Conservation (phyloP, 2,113 vertebrate species). For the Grammomys surdaster region DNA sequence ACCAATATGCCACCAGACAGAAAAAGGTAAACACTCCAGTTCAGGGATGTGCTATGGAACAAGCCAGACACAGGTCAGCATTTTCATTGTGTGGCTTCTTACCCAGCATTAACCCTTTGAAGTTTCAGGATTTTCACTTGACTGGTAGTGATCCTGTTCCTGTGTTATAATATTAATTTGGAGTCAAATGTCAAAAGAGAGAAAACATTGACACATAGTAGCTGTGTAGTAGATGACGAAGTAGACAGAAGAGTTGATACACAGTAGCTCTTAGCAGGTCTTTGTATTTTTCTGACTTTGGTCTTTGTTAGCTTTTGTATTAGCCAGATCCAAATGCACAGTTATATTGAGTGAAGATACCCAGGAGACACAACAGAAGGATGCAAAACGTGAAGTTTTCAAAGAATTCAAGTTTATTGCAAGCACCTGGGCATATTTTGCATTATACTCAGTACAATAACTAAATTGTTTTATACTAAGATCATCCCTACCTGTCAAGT, state of each 20-base stretch:
- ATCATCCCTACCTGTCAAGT: background rate
- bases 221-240: background rate
- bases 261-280: background rate
- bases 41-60: constrained; percentile 22
- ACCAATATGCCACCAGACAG: background rate
- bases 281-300: no score
- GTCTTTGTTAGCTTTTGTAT: background rate
- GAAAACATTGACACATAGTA: no score
- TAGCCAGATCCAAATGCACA: background rate
- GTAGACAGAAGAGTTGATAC: background rate
- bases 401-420: constrained; percentile 17
- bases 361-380: background rate
- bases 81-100: background rate
- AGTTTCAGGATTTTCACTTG: constrained; percentile 44
- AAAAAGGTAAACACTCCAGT: background rate
- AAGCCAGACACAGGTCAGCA: background rate
- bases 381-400: background rate
- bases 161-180: background rate
- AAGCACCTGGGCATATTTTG: background rate
- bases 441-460: constrained; percentile 1
- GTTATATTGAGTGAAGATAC: background rate
- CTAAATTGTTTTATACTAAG: background rate
- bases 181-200: background rate
- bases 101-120: background rate
- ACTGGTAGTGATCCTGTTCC: background rate